Percentiles rank a stretch among this genome's conserved stretches.
Evolutionary conservation across 2,888 invertebrate species (phyloP).

Genomic region (Rambutsinella grinnellia): DNA sequence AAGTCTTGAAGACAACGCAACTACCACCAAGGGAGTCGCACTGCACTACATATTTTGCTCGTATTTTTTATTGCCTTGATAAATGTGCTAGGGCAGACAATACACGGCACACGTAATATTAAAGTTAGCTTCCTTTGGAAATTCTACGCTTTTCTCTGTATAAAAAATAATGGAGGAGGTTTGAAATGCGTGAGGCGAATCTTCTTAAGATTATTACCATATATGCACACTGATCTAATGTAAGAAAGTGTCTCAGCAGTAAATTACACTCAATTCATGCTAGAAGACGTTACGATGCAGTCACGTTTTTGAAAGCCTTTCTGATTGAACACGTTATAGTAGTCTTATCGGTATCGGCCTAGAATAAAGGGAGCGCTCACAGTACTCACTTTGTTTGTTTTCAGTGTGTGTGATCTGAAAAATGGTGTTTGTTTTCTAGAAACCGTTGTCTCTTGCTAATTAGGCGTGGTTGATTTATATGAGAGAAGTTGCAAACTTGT

Average conservation of each 20-base stretch:
- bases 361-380: neutral
- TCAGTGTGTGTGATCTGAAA: no score
- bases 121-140: neutral
- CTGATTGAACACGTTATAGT: neutral
- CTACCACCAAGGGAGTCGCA: neutral
- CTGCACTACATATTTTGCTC: neutral
- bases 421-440: no score
- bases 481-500: no score
- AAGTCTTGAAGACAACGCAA: neutral
- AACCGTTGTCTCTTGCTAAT: no score
- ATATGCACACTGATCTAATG: neutral
- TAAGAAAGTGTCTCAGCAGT: neutral
- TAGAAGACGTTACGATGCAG: neutral
- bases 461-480: no score
- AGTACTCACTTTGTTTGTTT: neutral
- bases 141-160: neutral
- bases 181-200: neutral
- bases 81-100: neutral
- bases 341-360: neutral
- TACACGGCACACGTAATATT: neutral
- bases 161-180: neutral
- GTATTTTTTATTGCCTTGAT: neutral
- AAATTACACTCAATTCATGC: neutral
- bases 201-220: neutral
- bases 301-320: neutral